Conservation (phyloP, 2,888 invertebrate genomes). For the Hemithea aestivaria region DNA sequence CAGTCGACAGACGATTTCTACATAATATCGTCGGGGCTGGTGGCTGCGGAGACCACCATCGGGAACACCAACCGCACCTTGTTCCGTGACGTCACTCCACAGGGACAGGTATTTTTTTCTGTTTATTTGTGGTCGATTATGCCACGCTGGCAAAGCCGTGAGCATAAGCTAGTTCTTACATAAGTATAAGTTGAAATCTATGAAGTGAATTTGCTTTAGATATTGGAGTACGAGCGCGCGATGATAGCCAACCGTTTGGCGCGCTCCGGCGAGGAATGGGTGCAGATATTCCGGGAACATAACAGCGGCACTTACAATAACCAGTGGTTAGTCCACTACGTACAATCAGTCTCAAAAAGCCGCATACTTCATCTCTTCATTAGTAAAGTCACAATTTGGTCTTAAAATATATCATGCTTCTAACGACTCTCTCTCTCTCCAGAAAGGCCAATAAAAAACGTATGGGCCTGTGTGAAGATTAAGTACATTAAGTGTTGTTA, state of each 20-base stretch:
- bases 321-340: constrained; percentile 80
- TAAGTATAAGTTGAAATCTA: no score
- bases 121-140: no score
- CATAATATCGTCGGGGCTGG: constrained; percentile 79
- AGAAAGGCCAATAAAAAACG: no score
- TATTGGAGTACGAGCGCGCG: constrained; percentile 80
- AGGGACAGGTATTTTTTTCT: not conserved
- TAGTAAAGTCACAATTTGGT: no score
- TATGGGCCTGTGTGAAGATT: no score
- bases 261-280: constrained; percentile 79
- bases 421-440: no score
- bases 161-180: no score
- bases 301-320: constrained; percentile 89
- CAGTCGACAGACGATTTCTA: constrained; percentile 83
- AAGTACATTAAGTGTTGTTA: no score
- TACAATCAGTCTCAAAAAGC: no score
- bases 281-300: constrained; percentile 72
- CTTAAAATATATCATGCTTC: no score
- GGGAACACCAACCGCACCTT: constrained; percentile 81
- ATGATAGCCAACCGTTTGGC: constrained; percentile 84
- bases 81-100: constrained; percentile 64
- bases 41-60: constrained; percentile 83
- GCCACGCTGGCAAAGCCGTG: no score
- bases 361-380: no score
- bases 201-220: constrained; percentile 28